These are phyloP conservation scores for Prolemur simus DNA, from an alignment of 2,113 vertebrate species.

Conservation along the genomic window DNA sequence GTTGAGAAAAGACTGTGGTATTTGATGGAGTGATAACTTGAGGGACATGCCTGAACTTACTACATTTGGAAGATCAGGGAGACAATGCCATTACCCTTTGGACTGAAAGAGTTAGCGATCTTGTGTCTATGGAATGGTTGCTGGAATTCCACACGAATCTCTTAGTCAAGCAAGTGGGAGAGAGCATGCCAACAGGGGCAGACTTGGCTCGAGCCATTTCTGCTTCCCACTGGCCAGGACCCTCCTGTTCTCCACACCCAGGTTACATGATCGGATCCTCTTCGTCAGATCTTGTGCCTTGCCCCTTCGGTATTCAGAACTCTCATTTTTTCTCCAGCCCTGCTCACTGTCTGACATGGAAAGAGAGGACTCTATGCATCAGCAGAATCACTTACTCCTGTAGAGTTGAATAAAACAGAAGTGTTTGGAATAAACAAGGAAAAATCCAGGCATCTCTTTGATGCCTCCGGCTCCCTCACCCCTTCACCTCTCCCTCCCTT, in stretches of 20 bases:
- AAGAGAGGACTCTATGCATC: not conserved
- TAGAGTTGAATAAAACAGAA: not conserved
- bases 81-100: not conserved
- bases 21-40: not conserved
- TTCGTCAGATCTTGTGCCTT: not conserved
- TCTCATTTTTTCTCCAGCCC: not conserved
- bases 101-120: not conserved
- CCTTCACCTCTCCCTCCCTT: not conserved
- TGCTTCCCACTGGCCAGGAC: not conserved
- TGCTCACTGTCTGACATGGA: not conserved
- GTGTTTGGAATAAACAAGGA: not conserved
- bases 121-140: not conserved
- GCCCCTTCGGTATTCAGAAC: not conserved
- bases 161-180: not conserved
- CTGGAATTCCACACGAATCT: not conserved
- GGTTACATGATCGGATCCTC: not conserved
- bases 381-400: not conserved
- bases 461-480: not conserved
- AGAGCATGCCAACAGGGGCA: not conserved
- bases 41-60: not conserved
- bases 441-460: not conserved
- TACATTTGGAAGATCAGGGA: not conserved
- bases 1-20: not conserved
- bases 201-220: not conserved
- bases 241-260: not conserved